Percentiles rank a stretch among this genome's conserved stretches.
These are phyloP conservation scores for Eristalinus aeneus DNA, from an alignment of 2,888 invertebrate genomes.

Conservation along the genomic window DNA sequence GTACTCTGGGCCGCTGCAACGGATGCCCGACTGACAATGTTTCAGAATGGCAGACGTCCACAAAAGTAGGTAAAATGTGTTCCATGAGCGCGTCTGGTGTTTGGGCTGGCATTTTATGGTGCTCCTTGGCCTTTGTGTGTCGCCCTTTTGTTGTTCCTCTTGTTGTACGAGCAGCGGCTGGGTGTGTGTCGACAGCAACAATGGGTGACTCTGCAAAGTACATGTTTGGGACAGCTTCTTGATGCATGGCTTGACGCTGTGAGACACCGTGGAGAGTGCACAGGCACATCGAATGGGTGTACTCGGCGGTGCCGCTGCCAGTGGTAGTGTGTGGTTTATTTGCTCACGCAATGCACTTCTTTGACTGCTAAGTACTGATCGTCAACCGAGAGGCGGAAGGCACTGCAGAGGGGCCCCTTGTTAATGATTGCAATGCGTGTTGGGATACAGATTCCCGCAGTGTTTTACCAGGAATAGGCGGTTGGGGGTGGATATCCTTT, in stretches of 20 bases:
- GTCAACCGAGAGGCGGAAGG: background rate
- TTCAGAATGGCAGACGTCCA: conserved; percentile 60
- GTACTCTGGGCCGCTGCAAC: conserved; percentile 25
- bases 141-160: conserved; percentile 64
- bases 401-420: conserved; percentile 38
- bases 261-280: conserved; percentile 42
- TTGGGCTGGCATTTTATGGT: conserved; percentile 10
- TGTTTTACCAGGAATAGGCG: conserved; percentile 43
- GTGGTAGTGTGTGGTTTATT: conserved; percentile 31
- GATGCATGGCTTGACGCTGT: conserved; percentile 66
- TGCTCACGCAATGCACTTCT: conserved; percentile 62
- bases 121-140: conserved; percentile 51
- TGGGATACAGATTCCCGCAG: conserved; percentile 51
- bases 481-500: conserved; percentile 12
- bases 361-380: conserved; percentile 39
- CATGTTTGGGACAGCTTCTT: conserved; percentile 47
- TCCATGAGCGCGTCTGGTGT: conserved; percentile 36
- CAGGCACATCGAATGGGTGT: conserved; percentile 29
- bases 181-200: conserved; percentile 45
- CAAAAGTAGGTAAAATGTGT: conserved; percentile 67
- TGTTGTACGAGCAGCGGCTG: conserved; percentile 27
- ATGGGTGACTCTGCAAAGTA: conserved; percentile 55
- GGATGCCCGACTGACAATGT: conserved; percentile 60
- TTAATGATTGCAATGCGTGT: conserved; percentile 55
- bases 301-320: conserved; percentile 3